Evolutionary conservation across 2,888 invertebrate species (phyloP), one percentile per base, ranked within the genome.

Genomic region (Lymantria monacha): DNA sequence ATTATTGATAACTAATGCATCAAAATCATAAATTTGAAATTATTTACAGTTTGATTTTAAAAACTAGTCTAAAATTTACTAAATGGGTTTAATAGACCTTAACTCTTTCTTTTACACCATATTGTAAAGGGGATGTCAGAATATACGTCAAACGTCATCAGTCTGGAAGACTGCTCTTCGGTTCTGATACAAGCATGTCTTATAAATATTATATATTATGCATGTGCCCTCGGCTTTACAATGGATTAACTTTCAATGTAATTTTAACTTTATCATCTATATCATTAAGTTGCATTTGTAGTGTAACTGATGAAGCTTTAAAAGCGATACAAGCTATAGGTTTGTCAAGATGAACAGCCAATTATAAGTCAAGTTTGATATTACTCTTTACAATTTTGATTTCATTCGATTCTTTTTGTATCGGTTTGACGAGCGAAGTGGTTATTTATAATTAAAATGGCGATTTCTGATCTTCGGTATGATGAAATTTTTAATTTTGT

Each of bases 131-230:
- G 67, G 63, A 66, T 67, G 90, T 89, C 90, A 86, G 89, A 85
- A 81, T 81, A 76, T 79, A 83, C 89, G 85, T 91, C 91, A 90
- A 90, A 90, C 90, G 88, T 90, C 91, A 91, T 89, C 87, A 87
- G 84, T 70, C 72, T 84, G 83, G 83, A 87, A 90, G 88, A 90
- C 85, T 68, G 88, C 82, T 80, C 84, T 83, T 85, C 83, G 87
- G 87, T 86, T 86, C 77, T 87, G 87, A 87, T 90, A 87, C 79
- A 81, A 70, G 79, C 79, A 62, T 81, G 80, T 82, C 86, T 88
- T 90, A 88, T 89, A 88, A 88, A 89, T 87, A 88, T 81, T 83
- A 83, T 79, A 68, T n/a, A n/a, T n/a, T n/a, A n/a, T 71, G 71
- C 77, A 70, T 76, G 65, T 73, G 74, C 66, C 70, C 61, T 71